Base-by-base conservation (phyloP, 2,888 invertebrate genomes). In the Tenthredo distinguenda region DNA sequence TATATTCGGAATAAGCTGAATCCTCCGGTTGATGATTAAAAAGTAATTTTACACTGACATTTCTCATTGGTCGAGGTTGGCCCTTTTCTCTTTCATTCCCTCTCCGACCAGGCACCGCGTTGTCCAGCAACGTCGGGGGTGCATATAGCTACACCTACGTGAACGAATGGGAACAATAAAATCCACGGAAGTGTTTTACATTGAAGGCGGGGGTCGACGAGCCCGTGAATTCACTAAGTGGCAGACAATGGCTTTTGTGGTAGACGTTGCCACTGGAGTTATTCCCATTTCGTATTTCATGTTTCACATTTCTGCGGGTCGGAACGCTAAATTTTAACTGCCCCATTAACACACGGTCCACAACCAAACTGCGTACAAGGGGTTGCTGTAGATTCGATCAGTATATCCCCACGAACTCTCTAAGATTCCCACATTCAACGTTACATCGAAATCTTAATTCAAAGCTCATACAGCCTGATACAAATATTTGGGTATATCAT, bases 181-280 rank as follows among this genome's bases (percentile, higher is more conserved):
- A 92, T 92, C 91, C 90, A 90, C 89, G 90, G 91, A 92, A 91
- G 92, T 92, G 92, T 91, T 92, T 92, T 91, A 91, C 91, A 92
- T 90, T 89, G 90, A 68, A 74, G 89, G 43, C 83, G 83, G 83
- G 81, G 81, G 62, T 62, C 81, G 37, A 31, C 83, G 83, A 47
- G 68, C 83, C 50, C 83, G 90, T 91, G 92, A 92, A 92, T 92
- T 91, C 91, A 91, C 92, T 92, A 92, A 92, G 92, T 92, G 92
- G 92, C 91, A 92, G 91, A 92, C 90, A 90, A 90, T 91, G 90
- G 91, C 90, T 91, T 91, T 90, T 91, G 90, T 89, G 92, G 92
- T 92, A 91, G 92, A 92, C 91, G 91, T 90, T 89, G 92, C 83
- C 68, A 71, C 83, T 37, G 83, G 71, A 83, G 71, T 83, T 83